phyloP scores from a whole-genome alignment of 2,888 invertebrate species.

The Tetanocera ferruginea region DNA sequence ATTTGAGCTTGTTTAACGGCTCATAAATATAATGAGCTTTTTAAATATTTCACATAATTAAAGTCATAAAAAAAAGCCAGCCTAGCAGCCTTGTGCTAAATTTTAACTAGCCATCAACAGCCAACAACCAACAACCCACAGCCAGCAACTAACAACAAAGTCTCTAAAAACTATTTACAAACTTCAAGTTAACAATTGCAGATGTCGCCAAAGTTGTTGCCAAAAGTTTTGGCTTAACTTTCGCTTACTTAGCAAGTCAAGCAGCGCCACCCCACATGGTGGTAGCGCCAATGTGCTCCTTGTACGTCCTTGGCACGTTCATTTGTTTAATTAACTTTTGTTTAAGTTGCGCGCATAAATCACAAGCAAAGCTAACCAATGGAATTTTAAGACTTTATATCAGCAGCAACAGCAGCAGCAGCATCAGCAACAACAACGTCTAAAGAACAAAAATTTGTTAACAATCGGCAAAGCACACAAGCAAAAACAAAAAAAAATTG shows the following conservation, averaged over 20 bases:
- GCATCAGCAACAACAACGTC: constrained; percentile 1
- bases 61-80: neutral
- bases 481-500: neutral
- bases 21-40: constrained; percentile 5
- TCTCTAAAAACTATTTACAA: constrained; percentile 18
- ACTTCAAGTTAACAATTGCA: constrained; percentile 33
- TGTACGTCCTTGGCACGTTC: neutral
- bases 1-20: neutral
- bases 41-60: constrained; percentile 14
- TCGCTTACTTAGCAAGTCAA: neutral
- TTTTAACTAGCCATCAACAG: too few relatives aligned
- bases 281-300: too few relatives aligned
- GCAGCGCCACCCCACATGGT: neutral
- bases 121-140: too few relatives aligned
- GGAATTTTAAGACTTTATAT: neutral
- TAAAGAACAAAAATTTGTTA: too few relatives aligned
- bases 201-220: constrained; percentile 30
- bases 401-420: neutral
- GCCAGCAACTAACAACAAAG: neutral
- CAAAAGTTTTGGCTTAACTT: constrained; percentile 11
- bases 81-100: too few relatives aligned
- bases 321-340: constrained; percentile 35
- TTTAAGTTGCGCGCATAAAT: constrained; percentile 28
- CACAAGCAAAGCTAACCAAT: constrained; percentile 1
- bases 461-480: neutral